Evolutionary conservation across 2,888 invertebrate species (phyloP).

Genomic region (Cheilosia vulpina): DNA sequence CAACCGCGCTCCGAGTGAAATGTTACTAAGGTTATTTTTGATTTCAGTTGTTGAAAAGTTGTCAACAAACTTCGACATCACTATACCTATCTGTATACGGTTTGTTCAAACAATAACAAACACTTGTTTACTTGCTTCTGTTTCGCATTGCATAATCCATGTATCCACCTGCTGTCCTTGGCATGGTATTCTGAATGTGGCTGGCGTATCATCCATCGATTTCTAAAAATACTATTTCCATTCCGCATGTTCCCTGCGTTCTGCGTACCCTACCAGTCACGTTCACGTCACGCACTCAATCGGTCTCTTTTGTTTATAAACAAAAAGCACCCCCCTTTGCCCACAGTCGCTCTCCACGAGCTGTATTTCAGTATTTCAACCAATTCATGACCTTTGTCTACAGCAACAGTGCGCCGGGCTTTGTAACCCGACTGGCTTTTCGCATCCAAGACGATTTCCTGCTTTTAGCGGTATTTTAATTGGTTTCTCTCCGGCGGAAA

Average conservation of each 20-base stretch:
- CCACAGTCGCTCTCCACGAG: no score
- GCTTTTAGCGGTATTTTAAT: constrained; percentile 6
- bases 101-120: constrained; percentile 1
- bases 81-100: not conserved
- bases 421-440: constrained; percentile 12
- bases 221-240: constrained; percentile 46
- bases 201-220: constrained; percentile 5
- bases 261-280: constrained; percentile 36
- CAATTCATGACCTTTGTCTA: constrained; percentile 53
- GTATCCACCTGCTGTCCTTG: constrained; percentile 43
- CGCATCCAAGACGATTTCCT: constrained; percentile 26
- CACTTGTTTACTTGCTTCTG: not conserved
- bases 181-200: constrained; percentile 28
- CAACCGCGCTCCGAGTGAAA: constrained; percentile 7
- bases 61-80: constrained; percentile 8
- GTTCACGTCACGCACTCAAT: constrained; percentile 48
- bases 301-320: constrained; percentile 64
- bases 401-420: constrained; percentile 14
- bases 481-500: not conserved
- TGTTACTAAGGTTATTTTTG: constrained; percentile 17
- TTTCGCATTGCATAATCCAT: not conserved
- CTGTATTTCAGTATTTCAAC: not conserved
- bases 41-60: not conserved
- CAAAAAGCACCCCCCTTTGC: constrained; percentile 41
- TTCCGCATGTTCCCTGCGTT: not conserved